Evolutionary conservation across 1,140 invertebrate genomes (phyloP).

Genomic region (Hyphantria cunea): DNA sequence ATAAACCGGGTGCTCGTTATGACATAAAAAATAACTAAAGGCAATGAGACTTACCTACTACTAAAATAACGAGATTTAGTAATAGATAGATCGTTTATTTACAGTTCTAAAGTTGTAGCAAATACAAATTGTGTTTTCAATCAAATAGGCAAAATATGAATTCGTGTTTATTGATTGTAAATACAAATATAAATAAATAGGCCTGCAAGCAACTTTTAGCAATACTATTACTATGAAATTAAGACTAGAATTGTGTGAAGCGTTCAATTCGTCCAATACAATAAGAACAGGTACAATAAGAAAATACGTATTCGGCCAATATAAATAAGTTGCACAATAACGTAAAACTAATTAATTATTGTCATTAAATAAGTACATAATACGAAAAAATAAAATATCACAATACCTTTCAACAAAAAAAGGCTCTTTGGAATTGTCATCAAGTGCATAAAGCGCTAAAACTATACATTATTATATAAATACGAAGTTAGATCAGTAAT

Average conservation of each 20-base stretch:
- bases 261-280: background rate
- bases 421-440: conserved; percentile 39
- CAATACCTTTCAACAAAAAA: conserved; percentile 35
- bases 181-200: conserved; percentile 25
- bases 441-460: conserved; percentile 13
- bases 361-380: conserved; percentile 8
- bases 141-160: conserved; percentile 5
- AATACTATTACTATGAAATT: conserved; percentile 1
- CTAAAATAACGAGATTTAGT: background rate
- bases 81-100: conserved; percentile 17
- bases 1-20: too few species aligned
- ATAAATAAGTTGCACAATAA: conserved; percentile 4
- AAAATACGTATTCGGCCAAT: background rate
- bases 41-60: background rate
- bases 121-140: conserved; percentile 6
- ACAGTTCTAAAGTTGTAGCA: conserved; percentile 19
- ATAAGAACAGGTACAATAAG: too few species aligned
- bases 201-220: conserved; percentile 7
- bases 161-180: conserved; percentile 4
- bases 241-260: conserved; percentile 18
- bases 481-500: background rate
- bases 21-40: too few species aligned
- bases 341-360: conserved; percentile 21
- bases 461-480: conserved; percentile 9
- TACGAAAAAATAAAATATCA: conserved; percentile 38